Conservation (phyloP, 2,888 invertebrate genomes). For the Drosophila silvestris region DNA sequence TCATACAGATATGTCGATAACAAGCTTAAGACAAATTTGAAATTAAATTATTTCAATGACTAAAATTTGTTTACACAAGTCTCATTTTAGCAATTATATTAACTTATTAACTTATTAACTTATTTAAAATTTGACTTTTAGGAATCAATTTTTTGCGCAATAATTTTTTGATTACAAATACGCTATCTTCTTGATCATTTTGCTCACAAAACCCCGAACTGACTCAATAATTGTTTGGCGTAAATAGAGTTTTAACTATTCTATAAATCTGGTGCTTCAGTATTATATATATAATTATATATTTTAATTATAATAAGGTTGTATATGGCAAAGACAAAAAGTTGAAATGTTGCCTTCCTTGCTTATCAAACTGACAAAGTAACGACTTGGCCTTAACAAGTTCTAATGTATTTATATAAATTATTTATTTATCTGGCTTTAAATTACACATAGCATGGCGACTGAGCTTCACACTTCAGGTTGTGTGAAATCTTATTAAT, state of each 20-base stretch:
- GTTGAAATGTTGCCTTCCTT: not conserved
- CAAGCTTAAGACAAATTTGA: not conserved
- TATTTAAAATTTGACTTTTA: not conserved
- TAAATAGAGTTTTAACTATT: not conserved
- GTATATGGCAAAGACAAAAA: not conserved
- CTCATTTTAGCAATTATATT: not conserved
- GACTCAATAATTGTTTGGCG: not conserved
- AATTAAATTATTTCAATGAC: not conserved
- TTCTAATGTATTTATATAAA: not conserved
- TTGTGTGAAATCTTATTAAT: not conserved
- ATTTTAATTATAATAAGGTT: not conserved
- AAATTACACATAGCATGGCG: not conserved
- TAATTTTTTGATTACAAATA: not conserved
- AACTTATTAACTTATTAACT: not conserved
- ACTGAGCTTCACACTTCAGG: not conserved
- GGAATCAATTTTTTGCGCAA: not conserved
- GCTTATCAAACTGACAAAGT: not conserved
- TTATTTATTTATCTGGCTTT: not conserved
- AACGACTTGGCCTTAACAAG: not conserved
- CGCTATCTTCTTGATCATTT: no score
- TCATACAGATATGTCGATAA: not conserved
- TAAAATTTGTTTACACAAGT: not conserved
- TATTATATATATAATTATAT: not conserved
- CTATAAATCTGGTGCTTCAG: not conserved
- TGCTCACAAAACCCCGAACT: no score